These are phyloP conservation scores for Melitaea cinxia DNA, from an alignment of 1,140 invertebrate genomes.

Conservation along the genomic window DNA sequence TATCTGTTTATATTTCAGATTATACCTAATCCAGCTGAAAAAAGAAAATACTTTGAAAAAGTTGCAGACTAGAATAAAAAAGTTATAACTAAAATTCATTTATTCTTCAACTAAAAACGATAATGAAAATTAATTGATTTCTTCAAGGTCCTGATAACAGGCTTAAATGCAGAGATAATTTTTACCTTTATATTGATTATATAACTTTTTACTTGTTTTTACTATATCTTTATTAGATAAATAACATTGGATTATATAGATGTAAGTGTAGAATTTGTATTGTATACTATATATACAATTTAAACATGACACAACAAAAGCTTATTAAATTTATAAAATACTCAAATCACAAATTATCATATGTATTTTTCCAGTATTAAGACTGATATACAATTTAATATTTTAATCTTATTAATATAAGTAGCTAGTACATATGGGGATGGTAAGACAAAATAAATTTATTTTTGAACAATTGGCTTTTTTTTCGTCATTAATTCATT, in stretches of 20 bases:
- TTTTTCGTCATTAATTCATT: neutral
- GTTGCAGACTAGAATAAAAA: constrained; percentile 52
- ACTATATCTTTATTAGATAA: neutral
- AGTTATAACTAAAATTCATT: neutral
- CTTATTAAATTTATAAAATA: constrained; percentile 1
- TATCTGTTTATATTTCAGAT: constrained; percentile 84
- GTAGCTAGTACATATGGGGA: neutral
- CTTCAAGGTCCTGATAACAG: constrained; percentile 6
- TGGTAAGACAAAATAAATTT: constrained; percentile 13
- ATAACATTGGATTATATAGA: neutral
- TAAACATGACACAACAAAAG: neutral
- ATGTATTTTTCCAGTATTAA: constrained; percentile 11
- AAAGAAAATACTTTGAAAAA: constrained; percentile 88
- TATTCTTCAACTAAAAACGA: neutral
- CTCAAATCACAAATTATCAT: constrained; percentile 11
- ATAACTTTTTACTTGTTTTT: neutral
- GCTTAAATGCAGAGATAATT: neutral
- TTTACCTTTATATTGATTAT: neutral
- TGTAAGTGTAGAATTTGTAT: neutral
- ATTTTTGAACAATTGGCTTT: constrained; percentile 18
- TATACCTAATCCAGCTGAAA: constrained; percentile 88
- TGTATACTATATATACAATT: neutral
- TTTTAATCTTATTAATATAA: constrained; percentile 5
- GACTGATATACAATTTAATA: constrained; percentile 17
- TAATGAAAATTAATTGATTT: neutral